Evolutionary conservation across 1,140 invertebrate genomes (phyloP).

Genomic region (Pseudachorutes palmiensis): DNA sequence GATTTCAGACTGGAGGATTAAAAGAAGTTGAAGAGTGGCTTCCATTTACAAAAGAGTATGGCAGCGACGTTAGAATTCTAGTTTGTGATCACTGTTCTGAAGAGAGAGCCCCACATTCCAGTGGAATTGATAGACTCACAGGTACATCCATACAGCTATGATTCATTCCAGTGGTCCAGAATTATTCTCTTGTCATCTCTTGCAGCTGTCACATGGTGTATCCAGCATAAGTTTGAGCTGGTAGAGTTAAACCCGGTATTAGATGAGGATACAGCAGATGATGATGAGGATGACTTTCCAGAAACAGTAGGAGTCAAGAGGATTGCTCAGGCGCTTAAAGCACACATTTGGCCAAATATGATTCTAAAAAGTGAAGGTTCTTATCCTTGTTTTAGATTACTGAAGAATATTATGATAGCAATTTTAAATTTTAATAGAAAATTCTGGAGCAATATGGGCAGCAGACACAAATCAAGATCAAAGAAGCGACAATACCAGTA

Average conservation of each 20-base stretch:
- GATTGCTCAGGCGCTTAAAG: slow-evolving; percentile 65
- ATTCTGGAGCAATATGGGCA: not conserved
- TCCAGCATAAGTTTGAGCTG: slow-evolving; percentile 59
- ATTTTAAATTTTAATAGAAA: not conserved
- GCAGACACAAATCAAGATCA: too few species aligned
- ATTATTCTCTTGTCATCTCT: not conserved
- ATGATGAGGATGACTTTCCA: slow-evolving; percentile 53
- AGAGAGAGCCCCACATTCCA: slow-evolving; percentile 8
- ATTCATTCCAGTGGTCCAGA: not conserved
- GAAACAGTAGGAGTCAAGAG: slow-evolving; percentile 61
- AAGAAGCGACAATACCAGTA: too few species aligned
- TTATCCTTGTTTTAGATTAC: not conserved
- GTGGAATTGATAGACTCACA: slow-evolving; percentile 20
- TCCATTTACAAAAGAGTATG: slow-evolving; percentile 47
- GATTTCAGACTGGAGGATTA: slow-evolving; percentile 46
- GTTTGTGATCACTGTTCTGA: slow-evolving; percentile 46
- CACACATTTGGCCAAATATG: slow-evolving; percentile 68
- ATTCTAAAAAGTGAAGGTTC: slow-evolving; percentile 33
- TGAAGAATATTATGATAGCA: not conserved
- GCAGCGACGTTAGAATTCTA: slow-evolving; percentile 49
- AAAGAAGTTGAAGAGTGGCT: slow-evolving; percentile 46
- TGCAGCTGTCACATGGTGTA: slow-evolving; percentile 55
- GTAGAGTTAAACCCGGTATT: slow-evolving; percentile 57
- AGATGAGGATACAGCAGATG: slow-evolving; percentile 46
- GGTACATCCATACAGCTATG: not conserved